phyloP scores from a whole-genome alignment of 2,888 invertebrate species.

The Melanotus villosus region DNA sequence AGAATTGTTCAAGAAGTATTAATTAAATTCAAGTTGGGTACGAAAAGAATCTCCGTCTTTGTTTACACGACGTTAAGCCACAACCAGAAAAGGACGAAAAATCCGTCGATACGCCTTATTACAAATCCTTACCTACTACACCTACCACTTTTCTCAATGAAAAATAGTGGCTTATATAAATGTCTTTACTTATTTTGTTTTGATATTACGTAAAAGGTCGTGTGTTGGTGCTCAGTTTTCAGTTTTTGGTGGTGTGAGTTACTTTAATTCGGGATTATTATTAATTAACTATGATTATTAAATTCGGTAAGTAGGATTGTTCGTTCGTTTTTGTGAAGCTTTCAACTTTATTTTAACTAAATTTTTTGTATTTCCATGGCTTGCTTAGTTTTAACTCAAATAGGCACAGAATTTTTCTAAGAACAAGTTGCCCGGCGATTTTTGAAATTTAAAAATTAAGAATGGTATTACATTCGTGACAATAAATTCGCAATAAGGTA shows the following conservation, averaged over 20 bases:
- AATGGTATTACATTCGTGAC: neutral
- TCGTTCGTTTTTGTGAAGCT: neutral
- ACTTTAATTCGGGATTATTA: no score
- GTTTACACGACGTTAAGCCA: neutral
- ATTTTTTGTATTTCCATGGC: no score
- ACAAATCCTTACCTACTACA: slow-evolving; percentile 6
- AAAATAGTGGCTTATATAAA: slow-evolving; percentile 33
- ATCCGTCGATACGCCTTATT: slow-evolving; percentile 9
- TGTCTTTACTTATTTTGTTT: slow-evolving; percentile 17
- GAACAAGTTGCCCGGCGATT: no score
- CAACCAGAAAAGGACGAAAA: neutral
- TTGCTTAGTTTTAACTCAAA: no score
- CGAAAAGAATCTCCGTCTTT: neutral
- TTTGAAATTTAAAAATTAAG: no score
- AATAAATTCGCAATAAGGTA: neutral
- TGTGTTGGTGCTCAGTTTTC: neutral
- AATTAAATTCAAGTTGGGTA: slow-evolving; percentile 25
- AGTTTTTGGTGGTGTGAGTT: neutral
- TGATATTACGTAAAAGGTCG: slow-evolving; percentile 34
- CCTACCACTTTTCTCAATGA: slow-evolving; percentile 37
- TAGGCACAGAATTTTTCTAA: no score
- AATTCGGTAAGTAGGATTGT: slow-evolving; percentile 24
- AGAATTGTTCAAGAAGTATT: slow-evolving; percentile 23
- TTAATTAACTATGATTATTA: slow-evolving; percentile 11
- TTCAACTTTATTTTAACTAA: no score